Conservation (phyloP, 2,113 vertebrate genomes). For the Pimephales promelas region DNA sequence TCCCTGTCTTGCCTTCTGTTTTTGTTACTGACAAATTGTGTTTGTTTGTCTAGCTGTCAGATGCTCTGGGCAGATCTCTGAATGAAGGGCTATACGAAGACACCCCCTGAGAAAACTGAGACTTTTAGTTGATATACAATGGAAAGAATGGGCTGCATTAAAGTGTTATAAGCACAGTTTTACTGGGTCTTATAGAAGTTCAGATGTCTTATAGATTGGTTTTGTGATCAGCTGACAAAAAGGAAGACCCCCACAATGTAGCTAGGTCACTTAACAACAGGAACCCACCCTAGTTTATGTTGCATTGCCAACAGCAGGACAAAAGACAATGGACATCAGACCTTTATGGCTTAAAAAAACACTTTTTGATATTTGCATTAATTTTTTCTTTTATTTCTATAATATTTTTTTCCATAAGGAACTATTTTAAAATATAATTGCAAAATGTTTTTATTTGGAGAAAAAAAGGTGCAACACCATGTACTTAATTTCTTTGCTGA, state of each 20-base stretch:
- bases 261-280: slow-evolving; percentile 44
- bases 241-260: background rate
- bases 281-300: slow-evolving; percentile 31
- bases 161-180: background rate
- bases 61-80: slow-evolving; percentile 16
- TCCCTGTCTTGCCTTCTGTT: slow-evolving; percentile 13
- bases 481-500: too few relatives aligned
- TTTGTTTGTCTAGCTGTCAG: slow-evolving; percentile 36
- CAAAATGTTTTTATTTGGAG: too few relatives aligned
- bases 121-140: background rate
- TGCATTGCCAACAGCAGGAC: slow-evolving; percentile 11
- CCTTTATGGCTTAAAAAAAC: slow-evolving; percentile 26
- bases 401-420: background rate
- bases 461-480: too few relatives aligned
- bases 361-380: background rate
- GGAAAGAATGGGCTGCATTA: background rate
- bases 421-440: background rate
- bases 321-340: slow-evolving; percentile 18
- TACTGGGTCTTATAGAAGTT: background rate
- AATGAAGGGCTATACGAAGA: slow-evolving; percentile 6
- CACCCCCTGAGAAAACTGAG: background rate
- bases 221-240: background rate
- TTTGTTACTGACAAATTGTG: slow-evolving; percentile 12
- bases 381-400: background rate
- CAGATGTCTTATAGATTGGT: slow-evolving; percentile 4